A percentile compares a stretch with the other conserved stretches of the same genome.
Evolutionary conservation across 2,113 vertebrate genomes (phyloP).

Genomic region (Solenodon paradoxus): DNA sequence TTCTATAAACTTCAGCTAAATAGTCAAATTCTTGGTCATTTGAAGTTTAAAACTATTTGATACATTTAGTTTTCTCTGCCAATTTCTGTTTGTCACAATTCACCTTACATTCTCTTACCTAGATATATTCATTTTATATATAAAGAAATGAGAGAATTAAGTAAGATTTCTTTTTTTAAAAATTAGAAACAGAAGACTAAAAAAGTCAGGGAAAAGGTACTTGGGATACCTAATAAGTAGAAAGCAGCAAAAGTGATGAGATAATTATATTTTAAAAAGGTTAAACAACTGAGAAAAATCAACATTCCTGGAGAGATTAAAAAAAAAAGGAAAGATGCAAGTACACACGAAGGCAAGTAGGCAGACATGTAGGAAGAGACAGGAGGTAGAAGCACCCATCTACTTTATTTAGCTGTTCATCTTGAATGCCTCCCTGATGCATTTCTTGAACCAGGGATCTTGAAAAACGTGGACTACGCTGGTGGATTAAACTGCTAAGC

Average conservation of each 20-base stretch:
- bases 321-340: background rate
- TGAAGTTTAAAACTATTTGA: background rate
- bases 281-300: background rate
- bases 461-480: too few relatives aligned
- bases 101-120: background rate
- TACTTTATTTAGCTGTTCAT: too few relatives aligned
- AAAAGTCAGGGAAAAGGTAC: background rate
- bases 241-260: background rate
- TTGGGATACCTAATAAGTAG: background rate
- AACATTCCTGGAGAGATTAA: background rate
- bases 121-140: background rate
- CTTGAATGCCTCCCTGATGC: too few relatives aligned
- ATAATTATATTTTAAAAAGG: background rate
- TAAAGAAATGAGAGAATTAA: background rate
- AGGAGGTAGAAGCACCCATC: too few relatives aligned
- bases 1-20: background rate
- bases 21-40: background rate
- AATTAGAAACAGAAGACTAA: background rate
- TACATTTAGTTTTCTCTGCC: background rate
- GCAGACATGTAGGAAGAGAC: too few relatives aligned
- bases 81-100: background rate
- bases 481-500: background rate
- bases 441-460: too few relatives aligned
- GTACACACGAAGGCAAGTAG: too few relatives aligned
- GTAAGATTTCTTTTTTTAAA: constrained; percentile 24